Evolutionary conservation across 2,113 vertebrate species (phyloP).

Genomic region (Cryptomyrus ogoouensis): DNA sequence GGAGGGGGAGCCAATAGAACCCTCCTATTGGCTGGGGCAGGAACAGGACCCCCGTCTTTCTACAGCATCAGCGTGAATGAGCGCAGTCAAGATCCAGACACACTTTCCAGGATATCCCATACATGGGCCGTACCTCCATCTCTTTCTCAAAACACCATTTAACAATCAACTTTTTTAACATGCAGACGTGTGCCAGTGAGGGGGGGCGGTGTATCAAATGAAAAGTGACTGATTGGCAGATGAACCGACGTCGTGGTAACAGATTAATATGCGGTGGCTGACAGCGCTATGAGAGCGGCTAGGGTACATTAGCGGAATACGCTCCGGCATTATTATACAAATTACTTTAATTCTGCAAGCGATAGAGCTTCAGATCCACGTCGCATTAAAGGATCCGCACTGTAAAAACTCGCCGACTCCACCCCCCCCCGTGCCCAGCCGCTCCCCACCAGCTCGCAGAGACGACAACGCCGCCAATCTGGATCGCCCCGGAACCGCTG

Average conservation of each 20-base stretch:
- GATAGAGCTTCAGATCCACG: neutral
- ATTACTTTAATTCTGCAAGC: neutral
- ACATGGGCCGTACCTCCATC: neutral
- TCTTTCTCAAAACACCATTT: neutral
- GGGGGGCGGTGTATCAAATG: neutral
- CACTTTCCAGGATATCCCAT: neutral
- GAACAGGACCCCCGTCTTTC: neutral
- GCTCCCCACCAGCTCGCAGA: neutral
- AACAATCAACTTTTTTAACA: neutral
- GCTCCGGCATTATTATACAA: neutral
- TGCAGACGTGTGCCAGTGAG: neutral
- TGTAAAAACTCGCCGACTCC: neutral
- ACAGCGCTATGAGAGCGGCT: neutral
- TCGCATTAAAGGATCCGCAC: neutral
- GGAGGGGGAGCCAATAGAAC: neutral
- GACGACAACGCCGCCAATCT: neutral
- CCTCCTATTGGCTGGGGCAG: neutral
- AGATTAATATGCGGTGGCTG: neutral
- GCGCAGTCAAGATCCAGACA: neutral
- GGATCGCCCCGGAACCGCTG: neutral
- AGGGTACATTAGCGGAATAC: neutral
- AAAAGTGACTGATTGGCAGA: constrained; percentile 9
- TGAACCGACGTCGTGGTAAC: neutral
- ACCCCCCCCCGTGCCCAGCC: neutral
- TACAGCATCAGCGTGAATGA: neutral